Conservation (phyloP, 1,140 invertebrate species). For the Hylaeus volcanicus region DNA sequence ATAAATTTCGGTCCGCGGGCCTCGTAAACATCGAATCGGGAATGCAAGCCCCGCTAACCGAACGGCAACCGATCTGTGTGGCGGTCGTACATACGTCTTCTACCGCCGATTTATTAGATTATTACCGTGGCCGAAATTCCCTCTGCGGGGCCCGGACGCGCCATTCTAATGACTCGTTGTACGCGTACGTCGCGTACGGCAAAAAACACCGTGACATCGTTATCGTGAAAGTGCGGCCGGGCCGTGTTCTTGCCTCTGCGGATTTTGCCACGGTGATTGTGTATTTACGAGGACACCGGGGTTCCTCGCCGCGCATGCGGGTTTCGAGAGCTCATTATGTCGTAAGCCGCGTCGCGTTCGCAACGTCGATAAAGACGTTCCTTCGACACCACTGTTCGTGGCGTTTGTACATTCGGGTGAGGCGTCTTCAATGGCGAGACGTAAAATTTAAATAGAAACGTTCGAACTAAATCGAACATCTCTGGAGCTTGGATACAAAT, state of each 20-base stretch:
- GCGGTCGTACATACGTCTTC: slow-evolving; percentile 19
- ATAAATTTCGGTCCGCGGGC: slow-evolving; percentile 71
- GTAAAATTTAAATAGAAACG: no score
- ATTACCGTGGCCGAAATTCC: slow-evolving; percentile 47
- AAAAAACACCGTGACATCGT: slow-evolving; percentile 33
- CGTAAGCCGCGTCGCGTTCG: background rate
- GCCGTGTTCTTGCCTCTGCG: background rate
- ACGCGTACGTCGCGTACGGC: background rate
- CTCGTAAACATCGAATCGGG: slow-evolving; percentile 68
- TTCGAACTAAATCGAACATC: no score
- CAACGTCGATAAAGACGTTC: background rate
- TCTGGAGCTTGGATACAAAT: no score
- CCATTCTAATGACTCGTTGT: slow-evolving; percentile 24
- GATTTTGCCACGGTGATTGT: background rate
- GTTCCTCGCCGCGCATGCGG: background rate
- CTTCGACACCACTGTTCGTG: background rate
- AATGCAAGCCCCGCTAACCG: slow-evolving; percentile 34
- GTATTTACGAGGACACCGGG: slow-evolving; percentile 24
- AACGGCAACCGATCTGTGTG: slow-evolving; percentile 28
- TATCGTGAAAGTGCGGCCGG: slow-evolving; percentile 5
- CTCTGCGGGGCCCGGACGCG: background rate
- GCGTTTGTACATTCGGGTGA: background rate
- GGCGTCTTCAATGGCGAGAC: no score
- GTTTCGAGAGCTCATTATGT: slow-evolving; percentile 11
- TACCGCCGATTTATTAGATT: slow-evolving; percentile 63